Percentiles rank a stretch among this genome's conserved stretches.
These are phyloP conservation scores for Hippocampus abdominalis DNA, from an alignment of 2,113 vertebrate species.

Conservation along the genomic window DNA sequence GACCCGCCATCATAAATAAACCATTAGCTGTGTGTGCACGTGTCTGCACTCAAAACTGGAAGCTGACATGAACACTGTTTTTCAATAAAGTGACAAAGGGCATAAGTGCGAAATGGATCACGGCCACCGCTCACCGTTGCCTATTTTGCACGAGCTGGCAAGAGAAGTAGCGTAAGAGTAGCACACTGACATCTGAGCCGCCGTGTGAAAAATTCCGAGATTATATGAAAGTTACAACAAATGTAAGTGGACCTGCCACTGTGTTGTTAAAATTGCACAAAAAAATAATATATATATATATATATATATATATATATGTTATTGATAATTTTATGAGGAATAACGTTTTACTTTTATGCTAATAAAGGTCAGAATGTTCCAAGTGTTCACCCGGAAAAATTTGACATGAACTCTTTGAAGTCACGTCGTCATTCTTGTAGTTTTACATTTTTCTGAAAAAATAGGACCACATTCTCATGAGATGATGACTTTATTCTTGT, in stretches of 20 bases:
- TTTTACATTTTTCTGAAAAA: too few relatives aligned
- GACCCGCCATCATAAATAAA: slow-evolving; percentile 29
- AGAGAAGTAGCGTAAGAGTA: background rate
- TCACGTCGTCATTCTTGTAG: too few relatives aligned
- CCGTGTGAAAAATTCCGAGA: background rate
- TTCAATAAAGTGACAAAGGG: slow-evolving; percentile 12
- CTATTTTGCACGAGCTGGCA: slow-evolving; percentile 24
- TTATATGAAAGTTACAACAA: background rate
- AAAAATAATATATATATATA: too few relatives aligned
- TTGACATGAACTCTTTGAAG: too few relatives aligned
- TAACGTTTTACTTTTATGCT: background rate
- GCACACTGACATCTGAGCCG: background rate
- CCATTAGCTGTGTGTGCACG: slow-evolving; percentile 17
- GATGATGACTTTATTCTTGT: background rate
- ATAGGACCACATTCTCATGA: too few relatives aligned
- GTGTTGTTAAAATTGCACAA: background rate
- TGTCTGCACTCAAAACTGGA: background rate
- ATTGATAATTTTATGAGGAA: background rate
- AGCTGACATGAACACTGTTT: slow-evolving; percentile 5
- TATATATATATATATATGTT: too few relatives aligned
- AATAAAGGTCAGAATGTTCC: background rate
- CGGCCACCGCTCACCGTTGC: slow-evolving; percentile 6
- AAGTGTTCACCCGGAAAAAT: too few relatives aligned
- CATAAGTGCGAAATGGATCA: slow-evolving; percentile 5
- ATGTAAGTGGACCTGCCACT: background rate